Evolutionary conservation across 2,797 vertebrate genomes (phyloP), one percentile per base, ranked within the genome.

Genomic region (Tadarida brasiliensis): DNA sequence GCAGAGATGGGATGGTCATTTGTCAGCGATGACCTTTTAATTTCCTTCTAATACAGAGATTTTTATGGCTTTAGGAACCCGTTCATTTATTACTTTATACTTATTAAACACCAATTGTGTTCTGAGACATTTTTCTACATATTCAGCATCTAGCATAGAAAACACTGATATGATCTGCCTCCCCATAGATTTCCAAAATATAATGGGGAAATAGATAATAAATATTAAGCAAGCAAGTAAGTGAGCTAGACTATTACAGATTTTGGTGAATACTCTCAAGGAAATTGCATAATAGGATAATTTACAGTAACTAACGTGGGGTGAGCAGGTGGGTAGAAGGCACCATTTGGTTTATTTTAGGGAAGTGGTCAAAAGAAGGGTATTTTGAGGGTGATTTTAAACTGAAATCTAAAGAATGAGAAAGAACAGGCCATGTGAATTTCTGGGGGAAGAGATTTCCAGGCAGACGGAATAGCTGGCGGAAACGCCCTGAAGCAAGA

Each of bases 11-110:
- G 73, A 78, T 35, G 11, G 61, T 15, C 24, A 91, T 90, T 93
- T 94, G n/a, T 90, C 83, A 95, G 35, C 59, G 24, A 81, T 63
- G 51, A 86, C 44, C 49, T 96, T 93, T 91, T 44, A 76, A 87
- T 87, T 94, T 95, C 85, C 33, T 87, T 88, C 56, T 11, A 95
- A 87, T 22, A 56, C 9, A 84, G 83, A 86, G 15, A 74, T 22
- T 87, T 81, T 89, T 91, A 94, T 22, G 22, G 65, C 65, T 90
- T 83, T 87, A 87, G 67, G 35, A 87, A 16, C 28, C 11, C 39
- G 67, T 57, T 83, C 59, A 80, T 65, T 90, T 87, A 76, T 57
- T 93, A 49, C 44, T 78, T 86, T 92, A 92, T 65, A 87, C 24
- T 86, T 95, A 87, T 67, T 78, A 87, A 86, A 59, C 17, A 90